These are phyloP conservation scores for Trachymyrmex septentrionalis DNA, from an alignment of 1,140 invertebrate species.

Conservation along the genomic window DNA sequence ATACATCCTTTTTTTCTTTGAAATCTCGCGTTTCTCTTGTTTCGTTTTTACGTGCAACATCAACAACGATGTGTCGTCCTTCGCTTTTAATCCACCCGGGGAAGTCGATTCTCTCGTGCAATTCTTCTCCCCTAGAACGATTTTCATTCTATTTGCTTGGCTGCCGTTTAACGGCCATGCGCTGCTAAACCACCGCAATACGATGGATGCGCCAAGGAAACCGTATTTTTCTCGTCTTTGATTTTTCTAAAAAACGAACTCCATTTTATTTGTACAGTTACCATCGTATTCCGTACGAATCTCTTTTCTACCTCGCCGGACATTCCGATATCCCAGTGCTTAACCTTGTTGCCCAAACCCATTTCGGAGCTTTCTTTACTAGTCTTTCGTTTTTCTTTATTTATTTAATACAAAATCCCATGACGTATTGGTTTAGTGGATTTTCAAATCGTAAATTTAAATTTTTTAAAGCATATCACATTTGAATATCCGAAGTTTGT, in stretches of 20 bases:
- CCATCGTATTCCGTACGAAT: constrained; percentile 65
- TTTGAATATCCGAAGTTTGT: not conserved
- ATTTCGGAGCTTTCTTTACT: constrained; percentile 39
- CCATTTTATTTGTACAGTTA: constrained; percentile 57
- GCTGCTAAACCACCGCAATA: constrained; percentile 53
- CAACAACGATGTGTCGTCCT: constrained; percentile 56
- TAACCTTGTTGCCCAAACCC: constrained; percentile 63
- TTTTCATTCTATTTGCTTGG: constrained; percentile 64
- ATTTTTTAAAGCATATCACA: not conserved
- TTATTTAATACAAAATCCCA: constrained; percentile 42
- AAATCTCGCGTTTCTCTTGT: constrained; percentile 34
- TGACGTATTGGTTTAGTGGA: not conserved
- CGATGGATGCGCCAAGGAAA: constrained; percentile 43
- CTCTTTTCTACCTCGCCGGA: constrained; percentile 38
- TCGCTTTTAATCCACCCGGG: constrained; percentile 45
- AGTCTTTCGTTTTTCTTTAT: not conserved
- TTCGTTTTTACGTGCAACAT: constrained; percentile 54
- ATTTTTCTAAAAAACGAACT: constrained; percentile 61
- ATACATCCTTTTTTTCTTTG: constrained; percentile 49
- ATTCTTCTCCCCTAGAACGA: constrained; percentile 33
- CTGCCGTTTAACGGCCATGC: constrained; percentile 49
- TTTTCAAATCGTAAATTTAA: not conserved
- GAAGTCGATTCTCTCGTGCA: constrained; percentile 43
- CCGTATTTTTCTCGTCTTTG: constrained; percentile 58
- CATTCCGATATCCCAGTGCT: constrained; percentile 66